A percentile compares a stretch with the other conserved stretches of the same genome.
These are phyloP conservation scores for Coecobrya sp. DNA, from an alignment of 2,888 invertebrate genomes.

Conservation along the genomic window DNA sequence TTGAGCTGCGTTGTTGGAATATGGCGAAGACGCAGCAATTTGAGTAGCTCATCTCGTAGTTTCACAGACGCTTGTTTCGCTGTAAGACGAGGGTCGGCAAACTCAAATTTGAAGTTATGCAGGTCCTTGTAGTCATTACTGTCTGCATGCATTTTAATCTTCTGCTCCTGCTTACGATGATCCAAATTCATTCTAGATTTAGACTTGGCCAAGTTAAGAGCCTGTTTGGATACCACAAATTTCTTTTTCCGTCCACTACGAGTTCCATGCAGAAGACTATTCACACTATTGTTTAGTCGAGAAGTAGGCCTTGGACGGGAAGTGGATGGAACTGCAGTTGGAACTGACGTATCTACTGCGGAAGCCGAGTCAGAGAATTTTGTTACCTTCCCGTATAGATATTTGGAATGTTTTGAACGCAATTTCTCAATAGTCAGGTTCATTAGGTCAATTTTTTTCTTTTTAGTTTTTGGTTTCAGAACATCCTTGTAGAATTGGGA, in stretches of 20 bases:
- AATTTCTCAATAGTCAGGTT: slow-evolving; percentile 10
- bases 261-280: neutral
- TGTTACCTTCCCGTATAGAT: neutral
- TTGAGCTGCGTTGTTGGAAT: slow-evolving; percentile 25
- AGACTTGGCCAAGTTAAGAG: neutral
- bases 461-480: neutral
- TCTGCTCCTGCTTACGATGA: slow-evolving; percentile 19
- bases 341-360: neutral
- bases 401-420: neutral
- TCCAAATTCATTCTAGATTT: slow-evolving; percentile 27
- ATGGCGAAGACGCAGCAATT: slow-evolving; percentile 13
- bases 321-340: neutral
- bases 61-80: slow-evolving; percentile 21
- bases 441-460: neutral
- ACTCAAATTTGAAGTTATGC: slow-evolving; percentile 67
- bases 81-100: slow-evolving; percentile 52
- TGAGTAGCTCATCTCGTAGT: slow-evolving; percentile 52
- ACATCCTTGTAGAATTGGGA: slow-evolving; percentile 32
- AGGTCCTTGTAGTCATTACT: neutral
- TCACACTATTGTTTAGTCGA: neutral
- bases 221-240: slow-evolving; percentile 15
- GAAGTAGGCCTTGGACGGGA: neutral
- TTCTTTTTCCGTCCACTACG: neutral
- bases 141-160: neutral
- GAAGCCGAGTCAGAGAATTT: neutral